Percentiles rank a stretch among this genome's conserved stretches.
Evolutionary conservation across 2,797 vertebrate genomes (phyloP).

Genomic region (Dryobates pubescens): DNA sequence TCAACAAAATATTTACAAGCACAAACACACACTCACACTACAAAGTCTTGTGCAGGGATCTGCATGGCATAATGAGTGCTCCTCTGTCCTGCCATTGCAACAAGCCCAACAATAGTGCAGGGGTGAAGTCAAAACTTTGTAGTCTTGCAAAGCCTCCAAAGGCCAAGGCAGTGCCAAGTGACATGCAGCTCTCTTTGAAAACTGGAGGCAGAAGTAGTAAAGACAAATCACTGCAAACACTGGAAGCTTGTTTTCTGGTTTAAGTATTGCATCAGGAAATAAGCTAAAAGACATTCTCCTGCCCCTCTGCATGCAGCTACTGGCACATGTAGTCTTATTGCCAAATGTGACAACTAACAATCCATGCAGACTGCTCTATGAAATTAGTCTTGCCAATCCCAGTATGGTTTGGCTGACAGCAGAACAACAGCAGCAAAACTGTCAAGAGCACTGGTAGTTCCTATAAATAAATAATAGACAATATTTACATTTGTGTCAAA

Average conservation of each 20-base stretch:
- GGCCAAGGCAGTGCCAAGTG: neutral
- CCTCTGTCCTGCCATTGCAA: neutral
- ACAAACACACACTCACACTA: neutral
- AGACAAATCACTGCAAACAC: neutral
- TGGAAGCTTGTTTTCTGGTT: neutral
- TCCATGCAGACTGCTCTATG: neutral
- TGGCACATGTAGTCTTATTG: neutral
- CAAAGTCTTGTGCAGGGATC: neutral
- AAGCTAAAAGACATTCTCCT: neutral
- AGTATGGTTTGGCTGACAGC: neutral
- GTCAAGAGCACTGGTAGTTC: neutral
- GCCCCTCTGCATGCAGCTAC: neutral
- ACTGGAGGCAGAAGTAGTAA: neutral
- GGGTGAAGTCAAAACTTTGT: neutral
- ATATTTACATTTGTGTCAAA: conserved; percentile 60
- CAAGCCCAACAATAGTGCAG: neutral
- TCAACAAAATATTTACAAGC: neutral
- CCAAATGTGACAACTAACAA: neutral
- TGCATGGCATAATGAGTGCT: fast-evolving
- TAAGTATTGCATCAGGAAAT: neutral
- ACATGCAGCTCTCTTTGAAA: neutral
- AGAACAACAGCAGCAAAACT: neutral
- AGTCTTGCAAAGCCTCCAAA: neutral
- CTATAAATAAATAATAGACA: conserved; percentile 2
- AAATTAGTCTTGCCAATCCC: neutral